These are phyloP conservation scores for Drosophila parabipectinata DNA, from an alignment of 1,140 invertebrate genomes.

Conservation along the genomic window DNA sequence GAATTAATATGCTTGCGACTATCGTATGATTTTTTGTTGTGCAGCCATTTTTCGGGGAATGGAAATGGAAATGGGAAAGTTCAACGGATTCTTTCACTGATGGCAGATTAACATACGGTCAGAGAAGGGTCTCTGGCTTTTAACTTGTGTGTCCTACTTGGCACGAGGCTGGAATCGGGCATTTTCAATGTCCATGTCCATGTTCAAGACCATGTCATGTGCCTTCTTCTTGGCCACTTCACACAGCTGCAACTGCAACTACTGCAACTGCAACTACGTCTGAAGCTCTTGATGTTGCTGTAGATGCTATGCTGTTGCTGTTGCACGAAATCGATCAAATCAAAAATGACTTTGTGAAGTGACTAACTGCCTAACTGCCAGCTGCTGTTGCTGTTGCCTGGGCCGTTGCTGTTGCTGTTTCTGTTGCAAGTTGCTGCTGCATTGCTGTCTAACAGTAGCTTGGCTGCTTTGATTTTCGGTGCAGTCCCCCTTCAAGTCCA, in stretches of 20 bases:
- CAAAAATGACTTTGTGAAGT: constrained; percentile 82
- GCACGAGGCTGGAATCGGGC: constrained; percentile 44
- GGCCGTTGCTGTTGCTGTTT: constrained; percentile 13
- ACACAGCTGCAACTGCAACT: constrained; percentile 59
- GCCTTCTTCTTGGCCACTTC: constrained; percentile 65
- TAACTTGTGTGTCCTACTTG: constrained; percentile 66
- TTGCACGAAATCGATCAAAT: constrained; percentile 82
- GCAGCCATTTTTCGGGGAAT: constrained; percentile 41
- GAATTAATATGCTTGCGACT: too few species aligned
- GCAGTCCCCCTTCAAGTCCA: constrained; percentile 28
- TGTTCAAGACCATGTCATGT: constrained; percentile 78
- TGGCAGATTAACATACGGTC: constrained; percentile 77
- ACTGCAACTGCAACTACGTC: constrained; percentile 45
- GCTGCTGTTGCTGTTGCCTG: constrained; percentile 64
- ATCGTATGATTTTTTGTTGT: background rate
- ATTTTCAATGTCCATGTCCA: constrained; percentile 67
- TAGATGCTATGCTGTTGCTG: constrained; percentile 33
- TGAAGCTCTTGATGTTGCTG: constrained; percentile 33
- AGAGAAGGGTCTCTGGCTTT: constrained; percentile 63
- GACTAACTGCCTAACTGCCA: constrained; percentile 79
- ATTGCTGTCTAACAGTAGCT: constrained; percentile 69
- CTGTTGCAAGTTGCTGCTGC: constrained; percentile 24
- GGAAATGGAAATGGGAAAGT: constrained; percentile 54
- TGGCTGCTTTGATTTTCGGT: constrained; percentile 60
- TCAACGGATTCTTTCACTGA: constrained; percentile 76